Percentiles rank a stretch among this genome's conserved stretches.
phyloP scores from a whole-genome alignment of 1,140 invertebrate species.

The Aphelenchoides avenae region DNA sequence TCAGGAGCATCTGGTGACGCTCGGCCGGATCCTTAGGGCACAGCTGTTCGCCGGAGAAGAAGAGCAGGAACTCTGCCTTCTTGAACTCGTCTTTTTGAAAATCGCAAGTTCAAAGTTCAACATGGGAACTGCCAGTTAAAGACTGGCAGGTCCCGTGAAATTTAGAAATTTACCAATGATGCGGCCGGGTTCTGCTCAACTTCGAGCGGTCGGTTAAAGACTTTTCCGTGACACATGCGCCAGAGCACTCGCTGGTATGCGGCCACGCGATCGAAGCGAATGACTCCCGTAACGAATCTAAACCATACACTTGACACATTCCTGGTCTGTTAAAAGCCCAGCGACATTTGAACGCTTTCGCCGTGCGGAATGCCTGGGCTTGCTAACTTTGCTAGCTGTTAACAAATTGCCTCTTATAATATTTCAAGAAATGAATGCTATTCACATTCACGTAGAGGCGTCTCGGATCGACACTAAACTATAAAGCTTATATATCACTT shows the following conservation, averaged over 20 bases:
- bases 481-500: no score
- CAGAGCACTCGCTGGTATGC: conserved; percentile 91
- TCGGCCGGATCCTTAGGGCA: conserved; percentile 85
- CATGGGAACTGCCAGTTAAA: no score
- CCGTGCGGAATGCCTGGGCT: no score
- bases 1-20: conserved; percentile 81
- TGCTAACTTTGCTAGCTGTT: no score
- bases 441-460: no score
- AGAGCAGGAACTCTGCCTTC: conserved; percentile 94
- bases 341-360: no score
- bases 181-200: conserved; percentile 85
- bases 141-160: no score
- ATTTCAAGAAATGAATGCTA: no score
- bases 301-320: no score
- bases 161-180: conserved; percentile 8
- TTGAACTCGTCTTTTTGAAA: conserved; percentile 84
- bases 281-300: conserved; percentile 65
- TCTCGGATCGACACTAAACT: no score
- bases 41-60: conserved; percentile 97
- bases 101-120: neutral
- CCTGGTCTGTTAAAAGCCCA: no score
- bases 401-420: no score
- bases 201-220: conserved; percentile 78
- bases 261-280: conserved; percentile 78
- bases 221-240: conserved; percentile 82